Evolutionary conservation across 92 coral and sea anemone genomes (phyloP), one percentile per base, ranked within the genome.

Genomic region (Pocillopora meandrina): DNA sequence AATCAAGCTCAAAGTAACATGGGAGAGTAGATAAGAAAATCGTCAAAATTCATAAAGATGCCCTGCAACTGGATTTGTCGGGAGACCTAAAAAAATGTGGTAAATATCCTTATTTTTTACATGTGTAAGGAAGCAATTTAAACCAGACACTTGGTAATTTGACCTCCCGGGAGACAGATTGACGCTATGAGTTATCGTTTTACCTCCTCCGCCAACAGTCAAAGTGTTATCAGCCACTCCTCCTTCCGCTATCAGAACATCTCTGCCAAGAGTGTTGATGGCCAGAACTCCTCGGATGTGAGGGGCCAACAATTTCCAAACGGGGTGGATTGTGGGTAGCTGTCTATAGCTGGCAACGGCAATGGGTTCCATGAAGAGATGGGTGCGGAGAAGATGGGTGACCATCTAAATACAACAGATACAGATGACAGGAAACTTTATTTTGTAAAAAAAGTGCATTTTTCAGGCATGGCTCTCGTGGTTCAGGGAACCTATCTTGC

Each of bases 121-220:
- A 26, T 26, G 31, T 42, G 52, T 42, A 42, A 42, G 52, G 52
- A 0, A 42, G 52, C 52, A 42, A 42, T 42, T 42, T 42, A 42
- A 3, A 42, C 52, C 5, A 7, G 52, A 42, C 52, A 42, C 52
- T 42, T 42, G 52, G 4, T 42, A 3, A 42, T 42, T 42, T 42
- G 52, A 42, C 52, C 8, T 42, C 52, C 52, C 52, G 52, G 52
- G 8, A 42, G 8, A 42, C 4, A 42, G 52, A 42, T 42, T 7
- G 52, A 42, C 8, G 5, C 52, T 42, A 42, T 3, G 4, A 12
- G 52, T 9, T 18, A 15, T 12, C 18, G 8, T 26, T 3, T 78
- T 66, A 85, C 90, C 88, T 60, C 87, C 87, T 55, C 88, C 88
- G 15, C 90, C 87, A 13, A 80, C 79, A 60, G 81, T 80, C 60